A percentile compares a stretch with the other conserved stretches of the same genome.
phyloP scores from a whole-genome alignment of 2,797 vertebrate genomes.

The Chaenodraco wilsoni region DNA sequence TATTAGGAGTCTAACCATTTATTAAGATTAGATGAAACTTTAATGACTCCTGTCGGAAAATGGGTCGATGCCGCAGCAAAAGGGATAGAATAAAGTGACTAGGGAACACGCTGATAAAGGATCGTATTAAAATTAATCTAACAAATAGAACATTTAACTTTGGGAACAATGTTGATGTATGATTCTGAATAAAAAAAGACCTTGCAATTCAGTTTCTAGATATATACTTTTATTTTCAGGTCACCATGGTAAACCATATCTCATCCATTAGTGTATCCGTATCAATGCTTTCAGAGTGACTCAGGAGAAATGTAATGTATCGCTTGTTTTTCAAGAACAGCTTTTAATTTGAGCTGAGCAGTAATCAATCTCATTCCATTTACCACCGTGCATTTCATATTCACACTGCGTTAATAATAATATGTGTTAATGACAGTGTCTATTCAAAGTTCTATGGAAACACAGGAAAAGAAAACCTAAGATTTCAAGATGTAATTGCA shows the following conservation, averaged over 20 bases:
- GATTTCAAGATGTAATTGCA: background rate
- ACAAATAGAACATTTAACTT: conserved; percentile 33
- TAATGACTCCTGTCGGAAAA: conserved; percentile 71
- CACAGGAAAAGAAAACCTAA: no score
- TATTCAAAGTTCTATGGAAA: no score
- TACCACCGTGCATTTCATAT: background rate
- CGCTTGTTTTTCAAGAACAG: background rate
- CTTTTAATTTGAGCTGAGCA: background rate
- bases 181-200: background rate
- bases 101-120: conserved; percentile 29
- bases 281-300: background rate
- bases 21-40: conserved; percentile 75
- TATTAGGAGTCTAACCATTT: conserved; percentile 71
- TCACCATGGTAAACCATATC: no score
- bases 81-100: conserved; percentile 28
- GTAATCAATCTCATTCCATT: background rate
- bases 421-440: background rate
- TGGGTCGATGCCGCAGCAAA: conserved; percentile 60
- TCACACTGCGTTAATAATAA: background rate
- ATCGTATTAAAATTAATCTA: conserved; percentile 38
- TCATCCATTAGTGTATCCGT: no score
- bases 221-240: no score
- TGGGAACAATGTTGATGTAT: conserved; percentile 8
- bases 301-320: background rate
- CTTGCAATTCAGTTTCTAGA: background rate